Percentiles rank a stretch among this genome's conserved stretches.
Evolutionary conservation across 53 echinoderm and acorn worm genomes (phyloP).

Genomic region (Echinometra lucunter): DNA sequence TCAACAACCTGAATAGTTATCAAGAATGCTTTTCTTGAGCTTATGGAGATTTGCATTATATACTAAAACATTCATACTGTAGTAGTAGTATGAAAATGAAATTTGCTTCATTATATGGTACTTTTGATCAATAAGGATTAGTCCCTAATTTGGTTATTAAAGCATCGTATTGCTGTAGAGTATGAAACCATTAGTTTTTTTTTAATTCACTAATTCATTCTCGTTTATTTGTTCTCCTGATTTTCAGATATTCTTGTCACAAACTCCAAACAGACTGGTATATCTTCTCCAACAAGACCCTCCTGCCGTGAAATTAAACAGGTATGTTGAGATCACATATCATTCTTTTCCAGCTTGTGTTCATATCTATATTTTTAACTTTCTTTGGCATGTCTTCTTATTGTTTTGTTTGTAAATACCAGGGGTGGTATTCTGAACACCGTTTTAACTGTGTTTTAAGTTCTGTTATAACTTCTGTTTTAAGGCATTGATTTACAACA

Average conservation of each 20-base stretch:
- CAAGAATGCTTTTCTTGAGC: not conserved
- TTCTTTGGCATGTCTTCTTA: not conserved
- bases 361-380: not conserved
- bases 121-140: not conserved
- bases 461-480: no score
- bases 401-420: not conserved
- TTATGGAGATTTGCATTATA: not conserved
- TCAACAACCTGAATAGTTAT: no score
- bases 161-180: no score
- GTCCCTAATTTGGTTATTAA: not conserved
- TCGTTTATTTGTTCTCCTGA: not conserved
- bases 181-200: not conserved
- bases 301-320: constrained; percentile 88
- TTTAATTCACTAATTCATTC: not conserved
- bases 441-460: not conserved
- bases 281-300: constrained; percentile 92
- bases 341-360: not conserved
- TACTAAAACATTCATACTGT: not conserved
- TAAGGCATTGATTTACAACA: no score
- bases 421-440: not conserved
- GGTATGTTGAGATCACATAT: constrained; percentile 74
- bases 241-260: constrained; percentile 94
- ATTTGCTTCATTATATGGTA: not conserved
- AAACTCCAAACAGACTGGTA: constrained; percentile 96
- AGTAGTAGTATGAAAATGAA: not conserved